Evolutionary conservation across 2,113 vertebrate species (phyloP).

Genomic region (Callospermophilus lateralis): DNA sequence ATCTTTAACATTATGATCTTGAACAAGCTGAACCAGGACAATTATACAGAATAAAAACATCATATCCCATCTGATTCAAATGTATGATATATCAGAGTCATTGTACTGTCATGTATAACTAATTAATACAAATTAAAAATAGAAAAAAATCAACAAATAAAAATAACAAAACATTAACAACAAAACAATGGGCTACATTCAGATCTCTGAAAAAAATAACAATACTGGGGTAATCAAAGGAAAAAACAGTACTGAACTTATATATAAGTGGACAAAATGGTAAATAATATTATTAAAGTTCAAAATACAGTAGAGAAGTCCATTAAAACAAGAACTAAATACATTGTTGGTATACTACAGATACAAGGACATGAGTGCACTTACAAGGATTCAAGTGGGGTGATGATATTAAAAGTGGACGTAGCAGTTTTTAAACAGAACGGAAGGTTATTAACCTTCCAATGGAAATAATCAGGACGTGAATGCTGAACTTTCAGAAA

Average conservation of each 20-base stretch:
- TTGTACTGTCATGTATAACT: no score
- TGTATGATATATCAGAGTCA: no score
- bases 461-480: not conserved
- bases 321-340: not conserved
- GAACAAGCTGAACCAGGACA: not conserved
- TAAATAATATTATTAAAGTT: not conserved
- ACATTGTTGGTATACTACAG: not conserved
- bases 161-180: not conserved
- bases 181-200: not conserved
- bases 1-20: not conserved
- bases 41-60: not conserved
- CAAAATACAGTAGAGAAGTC: not conserved
- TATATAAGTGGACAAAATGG: not conserved
- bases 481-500: not conserved
- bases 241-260: not conserved
- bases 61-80: no score
- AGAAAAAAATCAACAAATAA: no score
- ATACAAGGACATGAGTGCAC: not conserved
- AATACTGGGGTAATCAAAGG: not conserved
- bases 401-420: not conserved
- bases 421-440: not conserved
- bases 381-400: not conserved
- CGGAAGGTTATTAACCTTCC: not conserved
- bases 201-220: not conserved
- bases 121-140: no score